These are phyloP conservation scores for Ammospiza caudacuta DNA, from an alignment of 2,113 vertebrate species.

Conservation along the genomic window DNA sequence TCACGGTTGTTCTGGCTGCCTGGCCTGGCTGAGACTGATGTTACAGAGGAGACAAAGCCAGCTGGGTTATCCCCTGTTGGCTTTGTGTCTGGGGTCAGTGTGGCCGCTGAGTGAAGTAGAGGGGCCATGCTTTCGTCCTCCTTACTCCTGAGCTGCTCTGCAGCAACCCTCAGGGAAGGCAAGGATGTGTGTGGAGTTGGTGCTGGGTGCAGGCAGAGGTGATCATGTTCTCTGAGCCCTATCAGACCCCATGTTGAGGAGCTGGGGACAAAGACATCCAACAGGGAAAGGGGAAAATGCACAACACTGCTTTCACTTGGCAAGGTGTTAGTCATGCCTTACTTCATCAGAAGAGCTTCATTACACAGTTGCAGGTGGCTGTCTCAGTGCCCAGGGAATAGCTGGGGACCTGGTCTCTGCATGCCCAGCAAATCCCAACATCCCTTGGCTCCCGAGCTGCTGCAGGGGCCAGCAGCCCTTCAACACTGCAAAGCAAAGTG, in stretches of 20 bases:
- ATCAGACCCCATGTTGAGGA: fast-evolving
- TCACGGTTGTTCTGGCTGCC: background rate
- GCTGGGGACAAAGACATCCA: background rate
- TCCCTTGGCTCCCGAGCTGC: background rate
- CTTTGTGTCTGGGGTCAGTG: background rate
- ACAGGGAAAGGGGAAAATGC: background rate
- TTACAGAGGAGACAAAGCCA: background rate
- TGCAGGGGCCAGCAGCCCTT: background rate
- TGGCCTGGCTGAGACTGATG: background rate
- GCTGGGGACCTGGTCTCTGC: background rate
- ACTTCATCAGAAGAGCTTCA: background rate
- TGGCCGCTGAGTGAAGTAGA: background rate
- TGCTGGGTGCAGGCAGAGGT: background rate
- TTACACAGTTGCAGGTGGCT: background rate
- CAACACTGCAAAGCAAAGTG: fast-evolving
- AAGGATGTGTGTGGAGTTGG: fast-evolving
- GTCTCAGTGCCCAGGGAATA: background rate
- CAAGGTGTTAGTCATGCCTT: background rate
- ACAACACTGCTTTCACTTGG: background rate
- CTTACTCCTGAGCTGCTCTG: background rate
- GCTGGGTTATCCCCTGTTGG: background rate
- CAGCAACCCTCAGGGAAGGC: background rate
- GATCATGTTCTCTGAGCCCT: background rate
- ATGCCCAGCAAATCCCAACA: background rate
- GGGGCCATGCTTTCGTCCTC: background rate